Evolutionary conservation across 2,797 vertebrate species (phyloP), one percentile per base, ranked within the genome.

Genomic region (Phrynocephalus forsythii): DNA sequence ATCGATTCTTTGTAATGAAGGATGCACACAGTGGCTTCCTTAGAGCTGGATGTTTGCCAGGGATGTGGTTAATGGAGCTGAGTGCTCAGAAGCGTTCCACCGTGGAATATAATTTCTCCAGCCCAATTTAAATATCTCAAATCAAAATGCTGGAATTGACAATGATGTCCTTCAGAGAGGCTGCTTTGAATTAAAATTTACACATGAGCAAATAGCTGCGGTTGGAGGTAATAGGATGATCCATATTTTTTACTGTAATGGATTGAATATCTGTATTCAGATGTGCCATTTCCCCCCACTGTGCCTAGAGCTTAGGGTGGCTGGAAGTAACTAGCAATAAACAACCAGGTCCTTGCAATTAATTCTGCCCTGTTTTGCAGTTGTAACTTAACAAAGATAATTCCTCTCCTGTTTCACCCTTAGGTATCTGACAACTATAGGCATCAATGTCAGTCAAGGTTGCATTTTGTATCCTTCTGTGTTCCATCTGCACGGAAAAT

Each of bases 61-160:
- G 73, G 79, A 85, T 79, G 50, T 50, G 84, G 84, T 77, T 83
- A 85, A 91, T 30, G 81, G 72, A 91, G 84, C 89, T 85, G 83
- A 89, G 1, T n/a, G 80, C 88, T 86, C 86, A n/a, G 44, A 76
- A 87, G 88, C 52, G 60, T 73, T 87, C 83, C 68, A 38, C 71
- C 33, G 66, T 22, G 84, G 60, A 88, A 77, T 33, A 60, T 50
- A 79, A 38, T 85, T 86, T 87, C 89, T 90, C 87, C 4, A 77
- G 82, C 66, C 78, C 87, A 66, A 82, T 91, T 91, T 87, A 71
- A 88, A 88, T 82, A 89, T 75, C 68, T 80, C 86, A 84, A 79
- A 73, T 84, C 87, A 82, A 79, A 84, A 86, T 71, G 82, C 66
- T 44, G 48, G 84, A 86, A 44, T 76, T 6, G 6, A 78, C 86